Conservation (phyloP, 2,888 invertebrate genomes). For the Caenorhabditis sinica region DNA sequence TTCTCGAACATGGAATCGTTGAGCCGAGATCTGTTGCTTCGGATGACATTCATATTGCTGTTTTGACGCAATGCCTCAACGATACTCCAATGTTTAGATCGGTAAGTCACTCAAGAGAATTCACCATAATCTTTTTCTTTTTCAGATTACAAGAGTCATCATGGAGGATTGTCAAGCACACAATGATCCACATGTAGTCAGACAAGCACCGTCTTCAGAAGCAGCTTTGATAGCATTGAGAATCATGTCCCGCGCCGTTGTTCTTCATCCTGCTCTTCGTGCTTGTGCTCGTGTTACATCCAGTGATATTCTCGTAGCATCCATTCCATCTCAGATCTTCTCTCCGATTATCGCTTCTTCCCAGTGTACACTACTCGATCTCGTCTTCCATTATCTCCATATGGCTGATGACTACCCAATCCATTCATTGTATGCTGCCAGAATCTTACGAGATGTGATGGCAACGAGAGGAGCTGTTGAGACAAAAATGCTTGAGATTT, state of each 20-base stretch:
- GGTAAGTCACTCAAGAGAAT: slow-evolving; percentile 43
- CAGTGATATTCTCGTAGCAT: slow-evolving; percentile 74
- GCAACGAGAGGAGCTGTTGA: slow-evolving; percentile 73
- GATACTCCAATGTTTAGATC: slow-evolving; percentile 76
- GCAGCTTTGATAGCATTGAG: slow-evolving; percentile 68
- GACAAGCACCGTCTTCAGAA: slow-evolving; percentile 65
- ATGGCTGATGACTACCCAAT: slow-evolving; percentile 71
- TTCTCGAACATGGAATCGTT: slow-evolving; percentile 77
- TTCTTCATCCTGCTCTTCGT: slow-evolving; percentile 71
- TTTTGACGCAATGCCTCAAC: slow-evolving; percentile 79
- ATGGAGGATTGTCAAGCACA: slow-evolving; percentile 74
- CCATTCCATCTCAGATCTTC: slow-evolving; percentile 77
- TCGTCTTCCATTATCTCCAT: slow-evolving; percentile 71
- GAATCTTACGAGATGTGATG: slow-evolving; percentile 76
- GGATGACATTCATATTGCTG: slow-evolving; percentile 65
- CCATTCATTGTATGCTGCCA: slow-evolving; percentile 76
- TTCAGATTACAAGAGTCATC: slow-evolving; percentile 74
- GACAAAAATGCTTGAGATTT: slow-evolving; percentile 58
- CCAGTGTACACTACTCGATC: slow-evolving; percentile 66
- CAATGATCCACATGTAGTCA: slow-evolving; percentile 53
- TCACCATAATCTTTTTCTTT: background rate
- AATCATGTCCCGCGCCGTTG: slow-evolving; percentile 69
- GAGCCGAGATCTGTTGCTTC: slow-evolving; percentile 73
- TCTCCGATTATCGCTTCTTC: slow-evolving; percentile 69
- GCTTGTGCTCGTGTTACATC: slow-evolving; percentile 73